Evolutionary conservation across 2,888 invertebrate species (phyloP).

Genomic region (Rhodophaea formosa): DNA sequence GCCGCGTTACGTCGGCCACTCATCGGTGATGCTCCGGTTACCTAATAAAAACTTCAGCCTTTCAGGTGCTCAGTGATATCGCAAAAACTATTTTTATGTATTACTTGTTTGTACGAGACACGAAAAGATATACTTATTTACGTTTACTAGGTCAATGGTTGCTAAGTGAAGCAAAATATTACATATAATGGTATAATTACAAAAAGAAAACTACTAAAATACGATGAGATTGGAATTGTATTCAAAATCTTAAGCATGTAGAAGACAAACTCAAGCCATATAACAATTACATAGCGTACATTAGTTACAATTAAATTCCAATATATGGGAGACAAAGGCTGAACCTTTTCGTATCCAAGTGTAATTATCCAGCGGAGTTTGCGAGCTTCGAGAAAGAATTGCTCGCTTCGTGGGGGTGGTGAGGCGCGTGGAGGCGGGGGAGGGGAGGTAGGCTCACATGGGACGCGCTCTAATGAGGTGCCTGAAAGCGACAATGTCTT

Average conservation of each 20-base stretch:
- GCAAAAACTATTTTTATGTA: not conserved
- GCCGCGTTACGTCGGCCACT: constrained; percentile 36
- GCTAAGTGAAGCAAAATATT: too few relatives aligned
- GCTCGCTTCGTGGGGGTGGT: constrained; percentile 56
- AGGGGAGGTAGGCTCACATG: constrained; percentile 74
- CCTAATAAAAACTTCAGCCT: not conserved
- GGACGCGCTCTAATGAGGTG: constrained; percentile 81
- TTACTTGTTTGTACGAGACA: not conserved
- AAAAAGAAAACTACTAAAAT: not conserved
- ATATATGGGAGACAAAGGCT: constrained; percentile 52
- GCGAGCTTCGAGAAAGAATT: constrained; percentile 77
- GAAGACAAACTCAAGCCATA: not conserved
- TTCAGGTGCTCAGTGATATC: not conserved
- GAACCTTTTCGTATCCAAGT: constrained; percentile 69
- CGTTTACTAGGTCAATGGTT: not conserved
- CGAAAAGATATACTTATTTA: not conserved
- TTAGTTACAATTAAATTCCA: constrained; percentile 31
- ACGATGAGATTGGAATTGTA: too few relatives aligned
- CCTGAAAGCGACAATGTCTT: constrained; percentile 82
- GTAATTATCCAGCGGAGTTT: constrained; percentile 78
- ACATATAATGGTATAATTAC: too few relatives aligned
- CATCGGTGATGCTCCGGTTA: constrained; percentile 16
- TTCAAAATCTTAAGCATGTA: too few relatives aligned
- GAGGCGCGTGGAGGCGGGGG: constrained; percentile 34
- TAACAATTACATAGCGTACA: constrained; percentile 5